These are phyloP conservation scores for Lasioglossum vierecki DNA, from an alignment of 2,888 invertebrate genomes.

Conservation along the genomic window DNA sequence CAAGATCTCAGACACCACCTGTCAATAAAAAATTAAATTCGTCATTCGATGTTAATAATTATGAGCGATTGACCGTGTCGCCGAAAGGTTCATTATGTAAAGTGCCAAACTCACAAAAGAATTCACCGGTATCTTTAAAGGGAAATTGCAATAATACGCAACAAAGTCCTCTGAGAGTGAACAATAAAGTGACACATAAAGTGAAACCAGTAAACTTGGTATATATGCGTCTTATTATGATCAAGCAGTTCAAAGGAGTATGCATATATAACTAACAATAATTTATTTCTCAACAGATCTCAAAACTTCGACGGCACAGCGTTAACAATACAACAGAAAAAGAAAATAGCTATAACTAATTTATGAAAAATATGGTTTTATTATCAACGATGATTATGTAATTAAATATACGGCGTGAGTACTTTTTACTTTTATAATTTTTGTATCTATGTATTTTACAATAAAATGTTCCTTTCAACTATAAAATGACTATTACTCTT, in stretches of 20 bases:
- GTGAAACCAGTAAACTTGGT: conserved; percentile 75
- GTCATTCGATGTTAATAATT: conserved; percentile 44
- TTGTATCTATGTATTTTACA: conserved; percentile 59
- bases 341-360: conserved; percentile 74
- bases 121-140: conserved; percentile 49
- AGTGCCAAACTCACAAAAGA: conserved; percentile 32
- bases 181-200: conserved; percentile 70
- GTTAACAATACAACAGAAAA: conserved; percentile 72
- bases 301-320: conserved; percentile 72
- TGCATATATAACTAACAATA: conserved; percentile 15
- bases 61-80: conserved; percentile 22
- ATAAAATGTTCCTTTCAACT: conserved; percentile 63
- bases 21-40: conserved; percentile 46
- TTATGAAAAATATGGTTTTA: conserved; percentile 24
- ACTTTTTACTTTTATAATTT: conserved; percentile 48
- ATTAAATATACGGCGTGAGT: conserved; percentile 22
- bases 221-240: conserved; percentile 38
- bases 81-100: conserved; percentile 44
- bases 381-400: conserved; percentile 30
- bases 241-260: neutral
- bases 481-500: neutral
- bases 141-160: conserved; percentile 22
- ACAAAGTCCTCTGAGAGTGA: conserved; percentile 75
- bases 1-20: conserved; percentile 63
- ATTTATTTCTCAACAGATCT: conserved; percentile 63